Conservation (phyloP, 2,797 vertebrate species). For the Phoebastria nigripes region DNA sequence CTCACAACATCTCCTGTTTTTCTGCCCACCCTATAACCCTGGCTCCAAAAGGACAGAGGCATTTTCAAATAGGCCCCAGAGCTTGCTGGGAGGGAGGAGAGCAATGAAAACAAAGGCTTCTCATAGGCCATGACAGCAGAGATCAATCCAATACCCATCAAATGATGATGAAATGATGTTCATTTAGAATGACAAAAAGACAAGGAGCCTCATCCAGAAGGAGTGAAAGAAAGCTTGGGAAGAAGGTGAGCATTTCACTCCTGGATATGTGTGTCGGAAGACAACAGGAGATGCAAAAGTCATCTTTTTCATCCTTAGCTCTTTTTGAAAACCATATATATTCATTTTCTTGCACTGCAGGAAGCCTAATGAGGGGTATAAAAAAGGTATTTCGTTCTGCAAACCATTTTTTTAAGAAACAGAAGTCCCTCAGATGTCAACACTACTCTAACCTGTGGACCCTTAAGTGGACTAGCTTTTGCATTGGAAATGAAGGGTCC, state of each 20-base stretch:
- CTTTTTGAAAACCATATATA: not conserved
- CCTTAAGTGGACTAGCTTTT: not conserved
- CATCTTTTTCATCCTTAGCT: not conserved
- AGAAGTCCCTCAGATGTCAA: not conserved
- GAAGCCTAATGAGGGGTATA: not conserved
- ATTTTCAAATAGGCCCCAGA: not conserved
- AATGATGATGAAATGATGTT: not conserved
- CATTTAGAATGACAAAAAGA: not conserved
- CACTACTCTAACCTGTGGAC: not conserved
- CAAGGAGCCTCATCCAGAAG: not conserved
- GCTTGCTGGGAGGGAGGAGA: not conserved
- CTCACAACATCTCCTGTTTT: not conserved
- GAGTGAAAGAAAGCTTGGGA: not conserved
- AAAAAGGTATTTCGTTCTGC: not conserved
- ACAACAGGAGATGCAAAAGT: not conserved
- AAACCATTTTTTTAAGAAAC: not conserved
- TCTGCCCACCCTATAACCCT: not conserved
- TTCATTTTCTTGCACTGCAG: not conserved
- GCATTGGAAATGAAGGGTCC: constrained; percentile 24
- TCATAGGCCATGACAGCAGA: not conserved
- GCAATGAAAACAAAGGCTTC: not conserved
- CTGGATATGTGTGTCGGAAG: not conserved
- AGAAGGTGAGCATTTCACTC: not conserved
- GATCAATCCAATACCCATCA: not conserved
- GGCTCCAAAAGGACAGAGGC: fast-evolving